Evolutionary conservation across 2,888 invertebrate genomes (phyloP), one percentile per base, ranked within the genome.

Genomic region (Crioceris asparagi): DNA sequence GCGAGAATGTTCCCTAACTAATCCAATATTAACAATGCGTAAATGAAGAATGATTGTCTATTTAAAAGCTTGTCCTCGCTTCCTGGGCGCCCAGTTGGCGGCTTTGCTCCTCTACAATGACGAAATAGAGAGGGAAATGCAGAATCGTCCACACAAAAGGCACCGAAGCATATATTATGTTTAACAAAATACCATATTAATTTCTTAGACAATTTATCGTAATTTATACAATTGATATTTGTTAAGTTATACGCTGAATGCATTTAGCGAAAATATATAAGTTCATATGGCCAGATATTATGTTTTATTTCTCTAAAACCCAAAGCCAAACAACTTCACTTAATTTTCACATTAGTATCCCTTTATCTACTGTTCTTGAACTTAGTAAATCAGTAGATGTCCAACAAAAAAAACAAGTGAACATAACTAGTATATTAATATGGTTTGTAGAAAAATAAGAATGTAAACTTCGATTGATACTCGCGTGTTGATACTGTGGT

Each of bases 1-100:
- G 57, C 52, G 49, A 45, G 58, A 51, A 45, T 50, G 53, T 31
- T 40, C 43, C 33, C 39, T 36, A 34, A 17, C 21, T 41, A 38
- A 39, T 37, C 23, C 17, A 27, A 40, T 36, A 17, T 30, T 38
- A 34, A 33, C 35, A 44, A 46, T 32, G 36, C 40, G 44, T 50
- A 46, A 44, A 46, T 33, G 43, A 50, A 36, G 41, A 35, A 41
- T 53, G 56, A 44, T 40, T 55, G 58, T 46, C 44, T 59, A 60
- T 59, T 59, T 59, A 60, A 59, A 50, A 48, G 63, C 63, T 64
- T 64, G 61, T 62, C 61, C 63, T 62, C 49, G 57, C 55, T 51
- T 59, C 63, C 58, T 55, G 48, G 44, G 49, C 53, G 53, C 49
- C 45, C 11, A 36, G 47, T 51, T 47, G 50, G 40, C 44, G 47